Percentiles rank a stretch among this genome's conserved stretches.
phyloP scores from a whole-genome alignment of 2,797 vertebrate species.

The Acrocephalus scirpaceus region DNA sequence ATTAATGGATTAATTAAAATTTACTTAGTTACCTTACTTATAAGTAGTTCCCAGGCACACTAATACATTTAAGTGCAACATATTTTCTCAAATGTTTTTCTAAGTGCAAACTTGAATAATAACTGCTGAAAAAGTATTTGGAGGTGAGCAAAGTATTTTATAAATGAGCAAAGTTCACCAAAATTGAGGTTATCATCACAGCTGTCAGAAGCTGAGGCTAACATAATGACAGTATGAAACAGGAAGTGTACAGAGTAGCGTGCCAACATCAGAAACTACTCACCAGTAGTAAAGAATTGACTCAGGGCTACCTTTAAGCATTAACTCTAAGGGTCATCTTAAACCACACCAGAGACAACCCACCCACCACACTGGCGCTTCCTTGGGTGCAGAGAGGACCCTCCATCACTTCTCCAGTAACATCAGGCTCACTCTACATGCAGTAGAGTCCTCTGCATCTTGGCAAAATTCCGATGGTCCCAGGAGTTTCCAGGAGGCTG shows the following conservation, averaged over 20 bases:
- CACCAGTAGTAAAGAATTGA: background rate
- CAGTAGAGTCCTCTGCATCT: background rate
- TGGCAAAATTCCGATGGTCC: background rate
- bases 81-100: background rate
- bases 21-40: background rate
- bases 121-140: background rate
- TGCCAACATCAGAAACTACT: background rate
- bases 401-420: background rate
- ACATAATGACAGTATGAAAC: background rate
- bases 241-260: background rate
- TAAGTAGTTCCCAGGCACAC: background rate
- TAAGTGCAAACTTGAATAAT: background rate
- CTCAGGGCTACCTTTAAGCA: background rate
- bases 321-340: background rate
- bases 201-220: background rate
- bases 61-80: background rate
- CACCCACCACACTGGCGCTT: background rate
- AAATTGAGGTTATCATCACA: background rate
- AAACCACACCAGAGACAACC: background rate
- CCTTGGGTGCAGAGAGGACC: background rate
- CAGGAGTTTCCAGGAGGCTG: background rate
- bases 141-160: background rate
- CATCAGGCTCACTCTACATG: background rate
- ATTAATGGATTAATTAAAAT: constrained; percentile 36
- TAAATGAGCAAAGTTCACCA: background rate